Conservation (phyloP, 1,140 invertebrate species). For the Atta texana region DNA sequence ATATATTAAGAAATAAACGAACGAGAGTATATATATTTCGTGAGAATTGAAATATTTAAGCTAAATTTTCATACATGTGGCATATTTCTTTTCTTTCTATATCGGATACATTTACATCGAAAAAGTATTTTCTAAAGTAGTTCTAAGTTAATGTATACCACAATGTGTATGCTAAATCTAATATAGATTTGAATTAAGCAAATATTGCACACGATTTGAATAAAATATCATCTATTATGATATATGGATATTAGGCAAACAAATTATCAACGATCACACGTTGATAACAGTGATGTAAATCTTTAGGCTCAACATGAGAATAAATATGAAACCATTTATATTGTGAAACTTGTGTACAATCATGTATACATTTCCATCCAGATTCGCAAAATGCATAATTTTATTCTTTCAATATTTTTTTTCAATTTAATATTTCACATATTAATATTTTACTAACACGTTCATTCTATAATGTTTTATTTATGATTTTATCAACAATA, state of each 20-base stretch:
- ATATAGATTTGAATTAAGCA: not conserved
- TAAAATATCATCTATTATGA: not conserved
- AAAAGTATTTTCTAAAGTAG: not conserved
- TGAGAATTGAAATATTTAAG: not conserved
- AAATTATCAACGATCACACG: not conserved
- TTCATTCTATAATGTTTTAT: not conserved
- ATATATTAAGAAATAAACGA: not conserved
- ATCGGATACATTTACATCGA: conserved; percentile 7
- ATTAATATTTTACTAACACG: not conserved
- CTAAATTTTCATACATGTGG: conserved; percentile 15
- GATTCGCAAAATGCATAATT: not conserved
- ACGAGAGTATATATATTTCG: conserved; percentile 7
- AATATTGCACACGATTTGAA: conserved; percentile 13
- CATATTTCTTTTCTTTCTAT: not conserved
- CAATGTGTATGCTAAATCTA: not conserved
- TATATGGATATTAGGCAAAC: not conserved
- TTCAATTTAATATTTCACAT: not conserved
- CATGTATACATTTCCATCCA: not conserved
- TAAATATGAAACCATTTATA: not conserved
- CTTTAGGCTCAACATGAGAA: not conserved
- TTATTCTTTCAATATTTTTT: not conserved
- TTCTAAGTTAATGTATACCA: conserved; percentile 1
- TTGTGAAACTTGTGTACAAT: not conserved
- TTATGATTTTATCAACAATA: not conserved
- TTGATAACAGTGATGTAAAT: conserved; percentile 3